Conservation (phyloP, 2,888 invertebrate genomes). For the Limnephilus auricula region DNA sequence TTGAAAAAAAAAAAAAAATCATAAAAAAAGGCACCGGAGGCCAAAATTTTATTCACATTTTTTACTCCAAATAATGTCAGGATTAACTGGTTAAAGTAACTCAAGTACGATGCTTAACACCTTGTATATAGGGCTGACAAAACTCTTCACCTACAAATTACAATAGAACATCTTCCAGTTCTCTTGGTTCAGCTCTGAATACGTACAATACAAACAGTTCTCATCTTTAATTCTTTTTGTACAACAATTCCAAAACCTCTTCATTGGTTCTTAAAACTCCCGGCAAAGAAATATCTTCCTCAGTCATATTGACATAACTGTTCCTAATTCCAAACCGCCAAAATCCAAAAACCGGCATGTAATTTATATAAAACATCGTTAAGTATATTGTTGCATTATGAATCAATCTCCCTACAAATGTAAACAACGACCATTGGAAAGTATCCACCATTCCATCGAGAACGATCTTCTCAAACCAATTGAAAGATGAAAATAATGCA, state of each 20-base stretch:
- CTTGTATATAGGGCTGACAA: too few species aligned
- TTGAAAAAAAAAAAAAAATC: too few species aligned
- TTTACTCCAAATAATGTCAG: too few species aligned
- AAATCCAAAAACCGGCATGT: conserved; percentile 84
- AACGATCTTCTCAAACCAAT: conserved; percentile 73
- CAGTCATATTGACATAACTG: conserved; percentile 80
- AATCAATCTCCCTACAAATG: conserved; percentile 77
- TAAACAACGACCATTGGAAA: conserved; percentile 70
- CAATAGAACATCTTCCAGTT: too few species aligned
- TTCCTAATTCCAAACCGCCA: conserved; percentile 80
- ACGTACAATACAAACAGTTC: neutral
- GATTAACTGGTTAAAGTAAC: too few species aligned
- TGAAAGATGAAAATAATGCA: conserved; percentile 72
- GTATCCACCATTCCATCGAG: conserved; percentile 68
- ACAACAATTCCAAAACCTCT: conserved; percentile 68
- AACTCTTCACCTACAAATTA: too few species aligned
- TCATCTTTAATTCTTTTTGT: neutral
- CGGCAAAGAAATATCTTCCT: conserved; percentile 72
- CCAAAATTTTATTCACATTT: too few species aligned
- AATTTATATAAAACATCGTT: conserved; percentile 80
- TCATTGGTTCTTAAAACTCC: conserved; percentile 71
- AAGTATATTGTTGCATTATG: conserved; percentile 80
- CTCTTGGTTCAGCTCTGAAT: too few species aligned
- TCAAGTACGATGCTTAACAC: too few species aligned
- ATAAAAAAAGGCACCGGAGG: too few species aligned